phyloP scores from a whole-genome alignment of 2,888 invertebrate genomes.

The Urechis unicinctus region DNA sequence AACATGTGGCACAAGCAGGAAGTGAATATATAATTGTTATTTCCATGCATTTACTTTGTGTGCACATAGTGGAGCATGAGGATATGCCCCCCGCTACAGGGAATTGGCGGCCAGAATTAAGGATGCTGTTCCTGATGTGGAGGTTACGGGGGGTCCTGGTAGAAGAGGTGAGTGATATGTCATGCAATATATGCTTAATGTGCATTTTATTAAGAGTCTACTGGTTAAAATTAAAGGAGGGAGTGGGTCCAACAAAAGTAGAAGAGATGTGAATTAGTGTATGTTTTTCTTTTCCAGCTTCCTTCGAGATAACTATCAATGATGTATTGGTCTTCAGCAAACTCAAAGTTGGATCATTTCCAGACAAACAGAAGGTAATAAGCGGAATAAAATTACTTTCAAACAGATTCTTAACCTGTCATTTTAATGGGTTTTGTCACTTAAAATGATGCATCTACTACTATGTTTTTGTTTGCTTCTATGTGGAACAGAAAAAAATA shows the following conservation, averaged over 20 bases:
- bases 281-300: slow-evolving; percentile 4
- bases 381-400: too few species aligned
- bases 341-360: slow-evolving; percentile 5
- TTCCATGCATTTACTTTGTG: too few species aligned
- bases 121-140: slow-evolving; percentile 3
- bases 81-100: slow-evolving; percentile 4
- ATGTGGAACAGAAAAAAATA: too few species aligned
- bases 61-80: slow-evolving; percentile 8
- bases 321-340: slow-evolving; percentile 10
- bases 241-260: too few species aligned
- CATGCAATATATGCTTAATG: neutral
- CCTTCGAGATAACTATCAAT: slow-evolving; percentile 10
- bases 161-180: slow-evolving; percentile 1
- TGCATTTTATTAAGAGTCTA: neutral
- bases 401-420: too few species aligned
- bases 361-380: slow-evolving; percentile 1
- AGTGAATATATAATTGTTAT: too few species aligned
- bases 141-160: slow-evolving; percentile 4
- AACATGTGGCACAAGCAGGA: too few species aligned
- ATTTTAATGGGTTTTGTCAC: too few species aligned
- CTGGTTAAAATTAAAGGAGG: too few species aligned
- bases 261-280: too few species aligned
- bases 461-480: too few species aligned
- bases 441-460: too few species aligned
- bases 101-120: slow-evolving; percentile 1